Evolutionary conservation across 2,888 invertebrate genomes (phyloP).

Genomic region (Trachelus tabidus): DNA sequence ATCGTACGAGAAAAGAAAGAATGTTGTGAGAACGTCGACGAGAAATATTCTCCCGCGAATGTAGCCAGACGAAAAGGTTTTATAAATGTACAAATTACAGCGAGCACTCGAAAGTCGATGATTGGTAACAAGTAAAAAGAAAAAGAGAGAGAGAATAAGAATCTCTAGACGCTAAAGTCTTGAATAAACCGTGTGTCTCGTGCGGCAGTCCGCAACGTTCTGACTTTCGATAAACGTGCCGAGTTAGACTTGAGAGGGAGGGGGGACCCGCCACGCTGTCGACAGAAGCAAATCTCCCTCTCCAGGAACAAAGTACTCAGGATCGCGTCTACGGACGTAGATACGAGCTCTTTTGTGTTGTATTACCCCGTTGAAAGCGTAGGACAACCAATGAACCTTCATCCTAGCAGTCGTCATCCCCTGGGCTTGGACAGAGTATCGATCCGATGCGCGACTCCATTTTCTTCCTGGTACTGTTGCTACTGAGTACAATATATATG

Average conservation of each 20-base stretch:
- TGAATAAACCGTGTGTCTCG: not conserved
- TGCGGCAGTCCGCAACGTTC: constrained; percentile 29
- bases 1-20: not conserved
- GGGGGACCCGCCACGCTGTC: constrained; percentile 37
- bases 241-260: constrained; percentile 9
- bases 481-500: not conserved
- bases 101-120: not conserved
- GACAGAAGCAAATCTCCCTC: constrained; percentile 25
- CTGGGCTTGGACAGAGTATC: not conserved
- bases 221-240: constrained; percentile 39
- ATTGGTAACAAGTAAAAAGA: not conserved
- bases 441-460: not conserved
- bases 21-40: not conserved
- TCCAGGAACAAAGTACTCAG: constrained; percentile 16
- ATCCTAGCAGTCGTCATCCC: not conserved
- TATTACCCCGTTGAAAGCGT: not conserved
- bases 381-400: not conserved
- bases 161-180: not conserved
- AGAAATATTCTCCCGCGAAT: not conserved
- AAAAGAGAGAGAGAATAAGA: not conserved
- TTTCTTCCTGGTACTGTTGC: not conserved
- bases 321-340: constrained; percentile 13
- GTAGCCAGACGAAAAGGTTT: not conserved
- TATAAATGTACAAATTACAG: not conserved
- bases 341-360: not conserved